Conservation (phyloP, 1,140 invertebrate species). For the Bradynema listronoti region DNA sequence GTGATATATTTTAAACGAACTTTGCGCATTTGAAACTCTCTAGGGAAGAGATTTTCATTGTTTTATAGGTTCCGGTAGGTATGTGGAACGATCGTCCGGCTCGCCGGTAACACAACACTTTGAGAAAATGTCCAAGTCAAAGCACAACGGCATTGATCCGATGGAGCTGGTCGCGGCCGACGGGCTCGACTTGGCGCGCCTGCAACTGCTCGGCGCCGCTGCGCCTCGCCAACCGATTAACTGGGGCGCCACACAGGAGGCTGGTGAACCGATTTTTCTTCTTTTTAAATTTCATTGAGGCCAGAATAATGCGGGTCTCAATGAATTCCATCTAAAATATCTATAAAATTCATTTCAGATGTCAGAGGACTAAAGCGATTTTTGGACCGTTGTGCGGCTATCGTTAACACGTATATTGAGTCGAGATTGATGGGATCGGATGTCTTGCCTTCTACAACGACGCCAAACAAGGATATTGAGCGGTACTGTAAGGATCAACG, state of each 20-base stretch:
- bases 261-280: constrained; percentile 6
- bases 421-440: background rate
- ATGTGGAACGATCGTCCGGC: constrained; percentile 29
- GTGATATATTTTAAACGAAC: constrained; percentile 16
- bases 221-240: constrained; percentile 41
- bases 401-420: background rate
- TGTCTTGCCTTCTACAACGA: background rate
- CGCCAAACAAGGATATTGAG: background rate
- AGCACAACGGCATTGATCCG: constrained; percentile 91
- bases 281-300: too few species aligned
- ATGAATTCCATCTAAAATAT: background rate
- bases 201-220: constrained; percentile 43
- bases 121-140: constrained; percentile 99
- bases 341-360: background rate
- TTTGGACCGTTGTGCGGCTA: background rate
- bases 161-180: constrained; percentile 55
- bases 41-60: background rate
- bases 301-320: too few species aligned
- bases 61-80: constrained; percentile 2
- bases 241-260: constrained; percentile 28
- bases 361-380: background rate
- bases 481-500: background rate
- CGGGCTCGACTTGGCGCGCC: constrained; percentile 47
- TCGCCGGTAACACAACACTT: constrained; percentile 28
- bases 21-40: background rate